These are phyloP conservation scores for Euplagia quadripunctaria DNA, from an alignment of 2,888 invertebrate species.

Conservation along the genomic window DNA sequence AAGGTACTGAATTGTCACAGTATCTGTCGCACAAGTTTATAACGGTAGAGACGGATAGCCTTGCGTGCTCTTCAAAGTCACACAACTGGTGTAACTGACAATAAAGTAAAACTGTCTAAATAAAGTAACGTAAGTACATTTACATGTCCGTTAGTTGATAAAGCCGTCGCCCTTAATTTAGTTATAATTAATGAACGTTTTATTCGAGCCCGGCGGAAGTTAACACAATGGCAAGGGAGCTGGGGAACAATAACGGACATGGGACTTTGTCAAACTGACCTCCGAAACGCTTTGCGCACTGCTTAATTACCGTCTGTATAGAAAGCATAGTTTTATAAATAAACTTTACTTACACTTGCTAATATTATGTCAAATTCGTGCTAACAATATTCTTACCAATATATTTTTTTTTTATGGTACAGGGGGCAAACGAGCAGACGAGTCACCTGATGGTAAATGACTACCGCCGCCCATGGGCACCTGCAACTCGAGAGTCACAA, in stretches of 20 bases:
- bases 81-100: neutral
- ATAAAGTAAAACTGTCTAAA: neutral
- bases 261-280: slow-evolving; percentile 63
- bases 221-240: slow-evolving; percentile 52
- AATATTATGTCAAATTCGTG: too few species aligned
- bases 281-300: slow-evolving; percentile 50
- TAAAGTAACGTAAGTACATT: slow-evolving; percentile 21
- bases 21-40: neutral
- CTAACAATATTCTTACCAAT: too few species aligned
- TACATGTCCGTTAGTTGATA: slow-evolving; percentile 31
- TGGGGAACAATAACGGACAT: slow-evolving; percentile 57
- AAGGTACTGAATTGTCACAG: neutral
- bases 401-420: too few species aligned
- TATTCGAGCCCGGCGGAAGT: slow-evolving; percentile 55
- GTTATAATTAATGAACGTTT: slow-evolving; percentile 55
- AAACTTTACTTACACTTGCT: too few species aligned
- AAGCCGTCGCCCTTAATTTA: slow-evolving; percentile 45
- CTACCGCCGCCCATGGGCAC: too few species aligned
- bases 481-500: too few species aligned
- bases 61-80: neutral
- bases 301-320: slow-evolving; percentile 56
- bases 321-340: too few species aligned
- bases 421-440: too few species aligned
- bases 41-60: neutral
- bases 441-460: too few species aligned